These are phyloP conservation scores for Phrynosoma platyrhinos DNA, from an alignment of 2,113 vertebrate species.

Conservation along the genomic window DNA sequence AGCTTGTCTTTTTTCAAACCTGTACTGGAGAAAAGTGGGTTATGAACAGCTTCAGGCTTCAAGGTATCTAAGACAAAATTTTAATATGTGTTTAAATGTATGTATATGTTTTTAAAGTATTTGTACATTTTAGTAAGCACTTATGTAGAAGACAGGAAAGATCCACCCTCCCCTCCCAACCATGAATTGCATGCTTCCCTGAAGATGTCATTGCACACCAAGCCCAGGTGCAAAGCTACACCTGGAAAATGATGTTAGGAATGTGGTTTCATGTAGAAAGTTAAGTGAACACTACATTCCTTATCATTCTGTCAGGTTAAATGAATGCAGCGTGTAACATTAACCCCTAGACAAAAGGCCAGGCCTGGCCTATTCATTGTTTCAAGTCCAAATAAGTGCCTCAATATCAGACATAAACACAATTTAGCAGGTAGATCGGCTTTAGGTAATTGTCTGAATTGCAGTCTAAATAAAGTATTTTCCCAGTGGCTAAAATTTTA, in stretches of 20 bases:
- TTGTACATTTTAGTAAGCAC: neutral
- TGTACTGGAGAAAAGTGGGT: neutral
- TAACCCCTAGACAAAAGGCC: neutral
- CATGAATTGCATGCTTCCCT: neutral
- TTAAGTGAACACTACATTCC: neutral
- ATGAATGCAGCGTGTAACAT: slow-evolving; percentile 15
- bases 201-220: neutral
- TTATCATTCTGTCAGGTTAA: slow-evolving; percentile 27
- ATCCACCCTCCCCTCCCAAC: neutral
- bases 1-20: too few species aligned
- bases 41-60: neutral
- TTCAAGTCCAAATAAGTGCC: slow-evolving; percentile 26
- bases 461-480: slow-evolving; percentile 38
- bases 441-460: slow-evolving; percentile 26
- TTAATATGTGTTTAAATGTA: neutral
- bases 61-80: neutral
- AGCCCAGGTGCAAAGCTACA: neutral
- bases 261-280: neutral
- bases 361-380: neutral
- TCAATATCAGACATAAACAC: slow-evolving; percentile 20
- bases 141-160: neutral
- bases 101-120: neutral
- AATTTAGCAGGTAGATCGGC: slow-evolving; percentile 1
- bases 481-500: neutral
- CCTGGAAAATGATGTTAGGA: neutral